Percentiles rank a stretch among this genome's conserved stretches.
phyloP scores from a whole-genome alignment of 1,140 invertebrate genomes.

The Pseudachorutes palmiensis region DNA sequence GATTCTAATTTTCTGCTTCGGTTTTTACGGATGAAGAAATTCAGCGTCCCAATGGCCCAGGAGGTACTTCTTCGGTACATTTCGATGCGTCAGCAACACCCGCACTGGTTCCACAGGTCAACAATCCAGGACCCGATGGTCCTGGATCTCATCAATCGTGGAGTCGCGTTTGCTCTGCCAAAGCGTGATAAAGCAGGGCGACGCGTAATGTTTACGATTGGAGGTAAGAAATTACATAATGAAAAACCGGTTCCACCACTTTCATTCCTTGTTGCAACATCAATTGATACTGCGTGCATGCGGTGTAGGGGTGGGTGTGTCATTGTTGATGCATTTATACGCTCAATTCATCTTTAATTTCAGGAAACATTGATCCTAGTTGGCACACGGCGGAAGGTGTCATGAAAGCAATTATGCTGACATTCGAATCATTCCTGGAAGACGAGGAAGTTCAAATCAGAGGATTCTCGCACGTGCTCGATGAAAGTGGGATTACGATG shows the following conservation, averaged over 20 bases:
- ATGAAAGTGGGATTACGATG: slow-evolving; percentile 43
- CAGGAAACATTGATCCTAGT: slow-evolving; percentile 70
- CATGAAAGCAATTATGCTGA: slow-evolving; percentile 65
- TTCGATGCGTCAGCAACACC: slow-evolving; percentile 55
- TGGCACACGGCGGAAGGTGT: slow-evolving; percentile 68
- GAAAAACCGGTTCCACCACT: not conserved
- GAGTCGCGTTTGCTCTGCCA: slow-evolving; percentile 69
- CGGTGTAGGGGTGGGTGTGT: not conserved
- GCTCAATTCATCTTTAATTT: too few relatives aligned
- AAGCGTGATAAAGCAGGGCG: slow-evolving; percentile 65
- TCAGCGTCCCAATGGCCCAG: slow-evolving; percentile 69
- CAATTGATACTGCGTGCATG: not conserved
- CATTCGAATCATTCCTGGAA: slow-evolving; percentile 70
- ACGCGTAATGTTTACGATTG: slow-evolving; percentile 64
- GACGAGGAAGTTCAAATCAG: slow-evolving; percentile 63
- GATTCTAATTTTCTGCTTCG: slow-evolving; percentile 65
- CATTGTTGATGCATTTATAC: too few relatives aligned
- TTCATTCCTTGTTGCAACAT: too few relatives aligned
- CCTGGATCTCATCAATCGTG: slow-evolving; percentile 59
- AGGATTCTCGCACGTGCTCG: slow-evolving; percentile 44
- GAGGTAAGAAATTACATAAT: slow-evolving; percentile 48
- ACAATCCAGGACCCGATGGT: slow-evolving; percentile 61
- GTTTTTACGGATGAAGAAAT: slow-evolving; percentile 74
- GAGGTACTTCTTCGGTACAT: slow-evolving; percentile 73
- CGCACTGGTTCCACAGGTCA: slow-evolving; percentile 58